Conservation (phyloP, 2,888 invertebrate species). For the Sminthurinus aureus region DNA sequence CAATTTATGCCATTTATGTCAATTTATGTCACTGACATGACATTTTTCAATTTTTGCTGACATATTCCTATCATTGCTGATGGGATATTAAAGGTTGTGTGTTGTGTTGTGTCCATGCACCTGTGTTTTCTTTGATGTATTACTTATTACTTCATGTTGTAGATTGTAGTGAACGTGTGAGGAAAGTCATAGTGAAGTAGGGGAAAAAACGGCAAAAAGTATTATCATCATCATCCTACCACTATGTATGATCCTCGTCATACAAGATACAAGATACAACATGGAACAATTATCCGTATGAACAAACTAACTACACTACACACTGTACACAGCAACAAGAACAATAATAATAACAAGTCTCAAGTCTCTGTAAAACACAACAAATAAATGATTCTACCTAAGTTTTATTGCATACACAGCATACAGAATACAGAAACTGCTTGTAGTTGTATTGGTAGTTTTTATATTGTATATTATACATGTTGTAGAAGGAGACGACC, state of each 20-base stretch:
- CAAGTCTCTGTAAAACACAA: too few species aligned
- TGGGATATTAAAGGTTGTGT: neutral
- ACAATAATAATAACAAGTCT: too few species aligned
- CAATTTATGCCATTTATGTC: too few species aligned
- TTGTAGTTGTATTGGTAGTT: neutral
- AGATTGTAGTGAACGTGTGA: neutral
- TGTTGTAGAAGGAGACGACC: neutral
- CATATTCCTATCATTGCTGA: too few species aligned
- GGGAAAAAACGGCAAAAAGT: neutral
- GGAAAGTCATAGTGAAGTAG: neutral
- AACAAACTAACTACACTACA: too few species aligned
- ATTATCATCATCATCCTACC: neutral
- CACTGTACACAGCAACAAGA: too few species aligned
- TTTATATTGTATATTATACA: neutral
- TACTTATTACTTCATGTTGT: neutral
- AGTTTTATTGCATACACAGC: too few species aligned
- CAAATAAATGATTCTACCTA: too few species aligned
- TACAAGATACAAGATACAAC: neutral
- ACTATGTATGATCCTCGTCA: neutral
- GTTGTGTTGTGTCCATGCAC: slow-evolving; percentile 1
- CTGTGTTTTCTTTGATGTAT: neutral
- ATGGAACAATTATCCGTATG: neutral
- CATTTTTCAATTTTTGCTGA: too few species aligned
- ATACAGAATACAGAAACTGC: neutral
- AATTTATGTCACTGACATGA: too few species aligned